Evolutionary conservation across 2,113 vertebrate genomes (phyloP).

Genomic region (Eretmochelys imbricata): DNA sequence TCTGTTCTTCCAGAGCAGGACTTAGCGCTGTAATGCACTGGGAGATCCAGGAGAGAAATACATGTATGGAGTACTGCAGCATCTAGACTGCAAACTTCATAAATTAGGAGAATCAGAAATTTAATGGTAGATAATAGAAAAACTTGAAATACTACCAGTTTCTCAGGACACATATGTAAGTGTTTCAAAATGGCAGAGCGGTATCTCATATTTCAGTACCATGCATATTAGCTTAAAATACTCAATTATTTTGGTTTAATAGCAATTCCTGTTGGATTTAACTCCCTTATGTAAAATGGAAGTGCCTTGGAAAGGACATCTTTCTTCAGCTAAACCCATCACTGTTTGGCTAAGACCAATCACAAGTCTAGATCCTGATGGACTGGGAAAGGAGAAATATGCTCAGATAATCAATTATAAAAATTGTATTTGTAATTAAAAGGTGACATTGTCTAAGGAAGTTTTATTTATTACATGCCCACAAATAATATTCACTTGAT

Average conservation of each 20-base stretch:
- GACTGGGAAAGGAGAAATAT: conserved; percentile 8
- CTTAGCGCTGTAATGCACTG: not conserved
- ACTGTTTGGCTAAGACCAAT: not conserved
- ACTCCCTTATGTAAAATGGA: not conserved
- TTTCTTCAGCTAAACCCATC: not conserved
- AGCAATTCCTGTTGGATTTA: not conserved
- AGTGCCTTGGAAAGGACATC: not conserved
- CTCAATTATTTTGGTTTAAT: not conserved
- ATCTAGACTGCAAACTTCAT: not conserved
- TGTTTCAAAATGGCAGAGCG: conserved; percentile 4
- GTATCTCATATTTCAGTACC: conserved; percentile 20
- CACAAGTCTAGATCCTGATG: not conserved
- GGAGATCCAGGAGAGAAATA: conserved; percentile 7
- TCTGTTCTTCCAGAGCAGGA: not conserved
- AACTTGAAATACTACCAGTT: not conserved
- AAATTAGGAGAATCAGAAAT: conserved; percentile 1
- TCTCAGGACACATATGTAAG: not conserved
- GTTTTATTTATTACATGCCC: conserved; percentile 1
- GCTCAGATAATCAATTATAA: conserved; percentile 24
- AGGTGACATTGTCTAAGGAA: conserved; percentile 36
- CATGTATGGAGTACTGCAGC: not conserved
- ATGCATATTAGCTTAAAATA: not conserved
- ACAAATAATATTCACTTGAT: conserved; percentile 34
- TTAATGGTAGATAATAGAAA: not conserved
- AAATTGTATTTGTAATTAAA: conserved; percentile 33